Conservation (phyloP, 2,888 invertebrate genomes). For the Morinoia aosen region DNA sequence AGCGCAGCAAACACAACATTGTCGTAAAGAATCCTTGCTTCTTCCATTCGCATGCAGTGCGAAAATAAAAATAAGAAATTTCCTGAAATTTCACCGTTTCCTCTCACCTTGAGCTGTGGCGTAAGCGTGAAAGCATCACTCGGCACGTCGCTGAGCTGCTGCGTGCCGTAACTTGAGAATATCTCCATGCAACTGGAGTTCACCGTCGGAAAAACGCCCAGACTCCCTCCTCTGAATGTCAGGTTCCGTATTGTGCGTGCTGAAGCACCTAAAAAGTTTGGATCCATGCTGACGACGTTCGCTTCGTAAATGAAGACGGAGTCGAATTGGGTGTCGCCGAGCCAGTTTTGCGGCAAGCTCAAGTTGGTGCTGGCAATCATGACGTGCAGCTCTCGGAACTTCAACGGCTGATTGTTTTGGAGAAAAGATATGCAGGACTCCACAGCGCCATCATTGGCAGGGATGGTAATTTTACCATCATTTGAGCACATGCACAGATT, state of each 20-base stretch:
- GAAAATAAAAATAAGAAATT: not conserved
- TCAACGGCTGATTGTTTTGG: not conserved
- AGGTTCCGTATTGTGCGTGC: not conserved
- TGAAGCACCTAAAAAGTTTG: slow-evolving; percentile 9
- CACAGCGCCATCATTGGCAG: not conserved
- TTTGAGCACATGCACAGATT: slow-evolving; percentile 4
- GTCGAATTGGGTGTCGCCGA: not conserved
- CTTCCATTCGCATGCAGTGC: too few species aligned
- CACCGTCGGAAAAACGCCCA: not conserved
- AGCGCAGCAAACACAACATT: not conserved
- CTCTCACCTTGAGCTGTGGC: slow-evolving; percentile 2
- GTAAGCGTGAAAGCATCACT: slow-evolving; percentile 30
- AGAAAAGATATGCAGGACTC: slow-evolving; percentile 20
- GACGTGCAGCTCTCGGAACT: not conserved
- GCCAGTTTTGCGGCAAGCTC: not conserved
- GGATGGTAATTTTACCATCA: not conserved
- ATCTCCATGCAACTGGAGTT: not conserved
- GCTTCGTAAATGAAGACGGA: slow-evolving; percentile 5
- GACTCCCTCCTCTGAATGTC: not conserved
- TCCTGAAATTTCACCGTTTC: not conserved
- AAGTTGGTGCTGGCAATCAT: not conserved
- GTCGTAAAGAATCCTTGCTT: too few species aligned
- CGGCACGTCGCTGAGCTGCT: not conserved
- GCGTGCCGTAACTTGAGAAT: not conserved
- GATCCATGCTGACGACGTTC: not conserved